phyloP scores from a whole-genome alignment of 2,113 vertebrate genomes.

The Sander lucioperca region DNA sequence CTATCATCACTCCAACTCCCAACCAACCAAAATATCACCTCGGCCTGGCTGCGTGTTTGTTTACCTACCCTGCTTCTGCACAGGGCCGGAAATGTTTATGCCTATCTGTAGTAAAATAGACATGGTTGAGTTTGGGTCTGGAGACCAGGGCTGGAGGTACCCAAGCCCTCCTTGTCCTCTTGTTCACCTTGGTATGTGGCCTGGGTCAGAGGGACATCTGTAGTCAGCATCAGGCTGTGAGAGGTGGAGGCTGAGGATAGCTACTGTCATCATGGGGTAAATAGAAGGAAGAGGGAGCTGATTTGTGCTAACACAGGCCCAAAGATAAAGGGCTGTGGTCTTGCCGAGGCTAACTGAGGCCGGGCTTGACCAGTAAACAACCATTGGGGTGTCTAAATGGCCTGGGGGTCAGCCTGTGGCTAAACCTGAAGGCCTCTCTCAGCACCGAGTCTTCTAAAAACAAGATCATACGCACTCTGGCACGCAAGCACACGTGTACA shows the following conservation, averaged over 20 bases:
- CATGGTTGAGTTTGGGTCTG: slow-evolving; percentile 52
- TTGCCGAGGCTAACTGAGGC: slow-evolving; percentile 64
- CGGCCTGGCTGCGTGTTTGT: slow-evolving; percentile 63
- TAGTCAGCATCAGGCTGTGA: slow-evolving; percentile 83
- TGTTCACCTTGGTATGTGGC: slow-evolving; percentile 72
- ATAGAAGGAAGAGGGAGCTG: slow-evolving; percentile 84
- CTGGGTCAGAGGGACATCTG: slow-evolving; percentile 87
- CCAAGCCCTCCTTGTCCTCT: slow-evolving; percentile 78
- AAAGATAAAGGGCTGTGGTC: slow-evolving; percentile 87
- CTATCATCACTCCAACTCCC: slow-evolving; percentile 80
- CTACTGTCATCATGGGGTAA: slow-evolving; percentile 91
- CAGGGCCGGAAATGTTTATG: slow-evolving; percentile 66
- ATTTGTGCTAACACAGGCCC: slow-evolving; percentile 81
- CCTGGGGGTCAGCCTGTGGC: slow-evolving; percentile 79
- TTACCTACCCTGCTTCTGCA: slow-evolving; percentile 62
- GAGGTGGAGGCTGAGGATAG: slow-evolving; percentile 88
- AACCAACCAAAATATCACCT: slow-evolving; percentile 69
- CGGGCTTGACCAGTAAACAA: slow-evolving; percentile 79
- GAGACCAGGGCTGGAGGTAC: slow-evolving; percentile 13
- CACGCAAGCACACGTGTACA: slow-evolving; percentile 65
- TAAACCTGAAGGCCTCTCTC: slow-evolving; percentile 88
- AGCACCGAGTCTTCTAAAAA: slow-evolving; percentile 76
- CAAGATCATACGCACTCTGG: slow-evolving; percentile 59
- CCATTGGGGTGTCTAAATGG: slow-evolving; percentile 63
- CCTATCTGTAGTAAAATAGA: slow-evolving; percentile 75